A percentile compares a stretch with the other conserved stretches of the same genome.
Conservation (phyloP, 2,797 vertebrate genomes). For the Myripristis murdjan region DNA sequence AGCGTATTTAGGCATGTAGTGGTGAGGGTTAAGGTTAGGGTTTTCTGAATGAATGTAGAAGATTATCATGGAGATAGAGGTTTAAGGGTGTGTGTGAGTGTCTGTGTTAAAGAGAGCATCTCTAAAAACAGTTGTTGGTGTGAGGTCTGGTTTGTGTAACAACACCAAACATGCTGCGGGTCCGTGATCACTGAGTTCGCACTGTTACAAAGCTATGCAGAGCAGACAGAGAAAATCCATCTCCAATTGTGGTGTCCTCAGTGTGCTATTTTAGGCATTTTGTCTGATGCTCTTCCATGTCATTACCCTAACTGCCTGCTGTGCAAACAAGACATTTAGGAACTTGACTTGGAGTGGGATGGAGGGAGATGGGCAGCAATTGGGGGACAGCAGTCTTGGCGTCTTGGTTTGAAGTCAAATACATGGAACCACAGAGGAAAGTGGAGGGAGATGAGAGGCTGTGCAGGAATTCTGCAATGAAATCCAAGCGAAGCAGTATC, state of each 20-base stretch:
- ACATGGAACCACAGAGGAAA: slow-evolving; percentile 62
- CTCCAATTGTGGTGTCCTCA: slow-evolving; percentile 48
- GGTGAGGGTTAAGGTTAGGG: slow-evolving; percentile 38
- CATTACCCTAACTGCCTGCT: slow-evolving; percentile 65
- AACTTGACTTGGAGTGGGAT: slow-evolving; percentile 49
- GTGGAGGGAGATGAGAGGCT: slow-evolving; percentile 49
- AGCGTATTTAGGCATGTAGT: slow-evolving; percentile 1
- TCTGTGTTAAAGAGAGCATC: slow-evolving; percentile 52
- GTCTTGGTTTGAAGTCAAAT: slow-evolving; percentile 37
- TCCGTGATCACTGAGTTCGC: slow-evolving; percentile 50
- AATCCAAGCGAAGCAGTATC: slow-evolving; percentile 28
- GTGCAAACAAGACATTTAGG: slow-evolving; percentile 62
- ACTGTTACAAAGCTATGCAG: slow-evolving; percentile 32
- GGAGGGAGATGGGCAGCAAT: slow-evolving; percentile 40
- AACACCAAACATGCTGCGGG: slow-evolving; percentile 48
- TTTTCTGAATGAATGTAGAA: slow-evolving; percentile 30
- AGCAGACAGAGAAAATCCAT: slow-evolving; percentile 62
- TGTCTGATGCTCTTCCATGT: slow-evolving; percentile 65
- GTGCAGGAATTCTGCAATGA: slow-evolving; percentile 29
- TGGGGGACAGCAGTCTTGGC: slow-evolving; percentile 24
- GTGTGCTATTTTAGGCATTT: slow-evolving; percentile 58
- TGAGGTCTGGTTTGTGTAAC: slow-evolving; percentile 61
- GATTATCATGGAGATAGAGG: neutral
- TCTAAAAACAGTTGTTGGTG: slow-evolving; percentile 63
- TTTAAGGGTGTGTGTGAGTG: slow-evolving; percentile 13